These are phyloP conservation scores for Melanogrammus aeglefinus DNA, from an alignment of 2,797 vertebrate genomes.

Conservation along the genomic window DNA sequence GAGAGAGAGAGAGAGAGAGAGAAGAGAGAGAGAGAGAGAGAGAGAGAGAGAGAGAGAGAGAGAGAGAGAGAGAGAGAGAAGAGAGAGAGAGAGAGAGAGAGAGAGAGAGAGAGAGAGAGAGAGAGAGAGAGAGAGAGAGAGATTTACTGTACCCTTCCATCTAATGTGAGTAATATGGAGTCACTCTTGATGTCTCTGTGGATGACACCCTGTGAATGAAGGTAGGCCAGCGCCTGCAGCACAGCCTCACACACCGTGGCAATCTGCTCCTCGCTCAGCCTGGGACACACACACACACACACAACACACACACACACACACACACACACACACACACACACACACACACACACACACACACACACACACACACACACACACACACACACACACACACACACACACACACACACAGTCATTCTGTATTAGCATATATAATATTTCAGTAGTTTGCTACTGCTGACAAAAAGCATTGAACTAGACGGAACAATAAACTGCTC, in stretches of 20 bases:
- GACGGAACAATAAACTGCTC: not conserved
- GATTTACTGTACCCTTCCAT: slow-evolving; percentile 82
- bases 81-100: too few relatives aligned
- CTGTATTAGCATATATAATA: slow-evolving; percentile 1
- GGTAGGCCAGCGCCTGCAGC: slow-evolving; percentile 92
- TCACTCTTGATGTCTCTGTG: slow-evolving; percentile 99
- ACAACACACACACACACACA: not conserved
- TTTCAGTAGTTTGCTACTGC: not conserved
- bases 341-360: not conserved
- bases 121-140: not conserved
- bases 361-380: not conserved
- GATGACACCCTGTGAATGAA: slow-evolving; percentile 97
- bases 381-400: not conserved
- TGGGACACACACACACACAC: slow-evolving; percentile 50
- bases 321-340: slow-evolving; percentile 1
- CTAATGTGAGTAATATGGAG: slow-evolving; percentile 93
- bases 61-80: too few relatives aligned
- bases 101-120: not conserved
- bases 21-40: not conserved
- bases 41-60: not conserved
- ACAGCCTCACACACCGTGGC: slow-evolving; percentile 97
- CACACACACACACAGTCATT: not conserved
- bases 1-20: too few relatives aligned
- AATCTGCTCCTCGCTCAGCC: slow-evolving; percentile 96
- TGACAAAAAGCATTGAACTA: not conserved